phyloP scores from a whole-genome alignment of 2,797 vertebrate species.

The Scleropages formosus region DNA sequence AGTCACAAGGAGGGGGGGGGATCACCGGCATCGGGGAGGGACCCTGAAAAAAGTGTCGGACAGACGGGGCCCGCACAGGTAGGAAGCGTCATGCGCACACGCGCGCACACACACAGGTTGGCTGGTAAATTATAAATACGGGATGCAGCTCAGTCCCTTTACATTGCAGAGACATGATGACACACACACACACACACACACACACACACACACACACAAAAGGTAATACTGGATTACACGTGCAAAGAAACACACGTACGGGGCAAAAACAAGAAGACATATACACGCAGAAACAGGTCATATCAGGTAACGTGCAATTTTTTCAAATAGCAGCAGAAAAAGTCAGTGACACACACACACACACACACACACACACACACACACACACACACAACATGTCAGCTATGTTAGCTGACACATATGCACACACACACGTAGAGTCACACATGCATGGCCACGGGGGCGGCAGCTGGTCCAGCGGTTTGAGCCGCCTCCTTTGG shows the following conservation, averaged over 20 bases:
- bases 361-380: background rate
- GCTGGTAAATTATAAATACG: background rate
- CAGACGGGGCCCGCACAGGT: slow-evolving; percentile 49
- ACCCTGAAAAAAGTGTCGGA: slow-evolving; percentile 60
- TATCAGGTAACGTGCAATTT: background rate
- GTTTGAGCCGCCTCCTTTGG: too few species aligned
- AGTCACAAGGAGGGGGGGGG: slow-evolving; percentile 74
- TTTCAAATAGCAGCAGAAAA: too few species aligned
- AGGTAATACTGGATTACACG: slow-evolving; percentile 2
- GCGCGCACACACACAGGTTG: slow-evolving; percentile 1
- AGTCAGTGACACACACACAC: background rate
- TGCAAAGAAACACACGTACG: too few species aligned
- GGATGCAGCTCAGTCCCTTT: too few species aligned
- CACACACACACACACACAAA: too few species aligned
- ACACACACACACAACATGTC: too few species aligned
- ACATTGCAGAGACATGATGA: too few species aligned
- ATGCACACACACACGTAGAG: too few species aligned
- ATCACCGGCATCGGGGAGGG: slow-evolving; percentile 65
- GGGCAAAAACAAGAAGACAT: too few species aligned
- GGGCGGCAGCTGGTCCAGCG: too few species aligned
- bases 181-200: too few species aligned
- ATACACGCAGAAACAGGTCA: slow-evolving; percentile 2
- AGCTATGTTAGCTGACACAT: background rate
- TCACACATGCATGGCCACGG: too few species aligned
- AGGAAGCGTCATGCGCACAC: background rate